Evolutionary conservation across 1,140 invertebrate species (phyloP).

Genomic region (Euura lappo): DNA sequence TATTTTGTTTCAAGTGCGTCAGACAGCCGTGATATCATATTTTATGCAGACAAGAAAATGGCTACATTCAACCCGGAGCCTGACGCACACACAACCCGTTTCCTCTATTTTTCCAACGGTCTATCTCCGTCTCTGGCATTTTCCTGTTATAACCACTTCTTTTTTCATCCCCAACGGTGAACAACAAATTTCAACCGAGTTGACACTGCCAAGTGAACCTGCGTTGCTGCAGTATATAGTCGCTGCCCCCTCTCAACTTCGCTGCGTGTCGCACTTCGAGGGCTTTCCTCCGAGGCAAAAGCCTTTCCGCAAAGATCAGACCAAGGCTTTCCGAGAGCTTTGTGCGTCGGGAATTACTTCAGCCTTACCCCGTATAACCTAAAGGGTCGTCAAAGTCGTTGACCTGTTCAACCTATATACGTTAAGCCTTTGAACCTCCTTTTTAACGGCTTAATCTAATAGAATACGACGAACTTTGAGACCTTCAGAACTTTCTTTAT

Average conservation of each 20-base stretch:
- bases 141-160: background rate
- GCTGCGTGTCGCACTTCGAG: slow-evolving; percentile 1
- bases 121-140: background rate
- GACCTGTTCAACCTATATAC: background rate
- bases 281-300: slow-evolving; percentile 2
- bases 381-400: background rate
- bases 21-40: background rate
- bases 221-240: background rate
- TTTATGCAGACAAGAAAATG: background rate
- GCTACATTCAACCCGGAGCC: background rate
- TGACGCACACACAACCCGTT: background rate
- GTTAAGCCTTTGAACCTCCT: background rate
- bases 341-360: background rate
- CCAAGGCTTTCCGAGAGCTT: slow-evolving; percentile 2
- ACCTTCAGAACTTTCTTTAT: background rate
- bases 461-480: no score
- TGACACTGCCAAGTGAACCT: background rate
- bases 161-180: background rate
- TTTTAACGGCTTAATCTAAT: background rate
- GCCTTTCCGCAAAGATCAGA: slow-evolving; percentile 2
- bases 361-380: background rate
- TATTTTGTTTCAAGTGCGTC: background rate
- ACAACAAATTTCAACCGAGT: background rate
- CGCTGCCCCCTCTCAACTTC: background rate
- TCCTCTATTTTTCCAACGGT: background rate